phyloP scores from a whole-genome alignment of 2,113 vertebrate genomes.

The Psittacus erithacus region DNA sequence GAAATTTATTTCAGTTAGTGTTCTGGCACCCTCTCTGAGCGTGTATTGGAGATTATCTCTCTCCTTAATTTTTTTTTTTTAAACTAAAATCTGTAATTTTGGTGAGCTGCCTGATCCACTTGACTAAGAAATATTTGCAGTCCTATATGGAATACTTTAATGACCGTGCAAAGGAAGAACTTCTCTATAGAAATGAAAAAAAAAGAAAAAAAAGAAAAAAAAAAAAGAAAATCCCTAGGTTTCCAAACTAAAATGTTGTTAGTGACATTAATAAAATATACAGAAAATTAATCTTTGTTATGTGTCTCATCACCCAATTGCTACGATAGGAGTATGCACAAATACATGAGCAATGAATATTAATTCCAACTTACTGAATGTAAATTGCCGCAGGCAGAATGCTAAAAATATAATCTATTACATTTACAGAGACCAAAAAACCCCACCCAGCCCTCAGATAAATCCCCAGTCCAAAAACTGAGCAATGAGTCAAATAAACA shows the following conservation, averaged over 20 bases:
- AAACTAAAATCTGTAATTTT: neutral
- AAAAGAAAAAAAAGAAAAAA: too few species aligned
- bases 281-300: neutral
- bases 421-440: neutral
- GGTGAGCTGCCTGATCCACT: neutral
- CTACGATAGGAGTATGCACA: neutral
- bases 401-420: neutral
- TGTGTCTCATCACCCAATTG: neutral
- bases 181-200: neutral
- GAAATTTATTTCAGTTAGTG: neutral
- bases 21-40: neutral
- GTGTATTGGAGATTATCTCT: neutral
- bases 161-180: neutral
- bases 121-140: neutral
- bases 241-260: neutral
- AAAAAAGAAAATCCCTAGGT: neutral
- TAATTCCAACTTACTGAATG: neutral
- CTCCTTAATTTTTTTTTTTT: neutral
- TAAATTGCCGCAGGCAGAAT: neutral
- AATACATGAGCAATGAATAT: neutral
- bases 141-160: neutral
- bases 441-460: neutral
- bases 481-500: neutral
- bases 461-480: neutral
- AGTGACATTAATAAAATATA: neutral